A percentile compares a stretch with the other conserved stretches of the same genome.
Evolutionary conservation across 2,113 vertebrate species (phyloP).

Genomic region (Ibidorhyncha struthersii): DNA sequence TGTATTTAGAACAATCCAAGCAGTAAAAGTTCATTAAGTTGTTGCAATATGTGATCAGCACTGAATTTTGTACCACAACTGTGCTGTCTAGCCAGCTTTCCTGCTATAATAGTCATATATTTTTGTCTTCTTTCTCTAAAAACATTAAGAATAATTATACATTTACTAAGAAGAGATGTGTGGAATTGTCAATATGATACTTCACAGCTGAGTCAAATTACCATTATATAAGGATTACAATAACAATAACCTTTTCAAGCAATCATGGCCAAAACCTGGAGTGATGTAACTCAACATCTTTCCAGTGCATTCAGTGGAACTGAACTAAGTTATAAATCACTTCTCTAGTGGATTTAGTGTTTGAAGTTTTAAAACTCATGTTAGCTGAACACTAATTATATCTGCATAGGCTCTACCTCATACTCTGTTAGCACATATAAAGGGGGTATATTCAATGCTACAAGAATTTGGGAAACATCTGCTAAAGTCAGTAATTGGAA

Average conservation of each 20-base stretch:
- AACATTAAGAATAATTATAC: not conserved
- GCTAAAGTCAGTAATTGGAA: not conserved
- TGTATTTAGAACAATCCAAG: conserved; percentile 3
- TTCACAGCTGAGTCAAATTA: not conserved
- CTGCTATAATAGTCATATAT: not conserved
- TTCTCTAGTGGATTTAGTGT: not conserved
- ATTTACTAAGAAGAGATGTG: not conserved
- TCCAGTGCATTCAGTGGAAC: not conserved
- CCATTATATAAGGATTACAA: not conserved
- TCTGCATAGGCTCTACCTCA: not conserved
- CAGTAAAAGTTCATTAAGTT: not conserved
- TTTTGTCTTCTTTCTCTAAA: not conserved
- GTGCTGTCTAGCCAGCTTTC: not conserved
- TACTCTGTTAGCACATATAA: not conserved
- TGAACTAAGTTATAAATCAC: not conserved
- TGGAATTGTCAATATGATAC: not conserved
- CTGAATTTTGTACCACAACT: not conserved
- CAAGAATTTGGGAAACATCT: not conserved
- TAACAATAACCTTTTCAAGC: not conserved
- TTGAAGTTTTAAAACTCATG: not conserved
- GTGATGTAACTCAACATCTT: not conserved
- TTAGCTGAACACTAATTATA: not conserved
- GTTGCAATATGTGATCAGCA: not conserved
- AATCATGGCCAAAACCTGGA: not conserved
- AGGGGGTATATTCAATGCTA: not conserved